Percentiles rank a stretch among this genome's conserved stretches.
Evolutionary conservation across 2,888 invertebrate species (phyloP).

Genomic region (Erebia aethiops): DNA sequence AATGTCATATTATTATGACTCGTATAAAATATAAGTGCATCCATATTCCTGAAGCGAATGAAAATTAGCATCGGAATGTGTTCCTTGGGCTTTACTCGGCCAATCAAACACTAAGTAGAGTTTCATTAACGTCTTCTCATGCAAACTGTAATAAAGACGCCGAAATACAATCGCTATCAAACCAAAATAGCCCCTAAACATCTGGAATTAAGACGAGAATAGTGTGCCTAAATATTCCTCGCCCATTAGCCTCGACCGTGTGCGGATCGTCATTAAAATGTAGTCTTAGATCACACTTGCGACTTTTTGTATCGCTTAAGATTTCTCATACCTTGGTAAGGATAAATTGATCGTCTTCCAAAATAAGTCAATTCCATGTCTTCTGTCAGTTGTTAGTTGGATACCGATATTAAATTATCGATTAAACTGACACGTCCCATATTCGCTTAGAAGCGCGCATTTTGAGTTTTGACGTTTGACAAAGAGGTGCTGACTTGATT

Average conservation of each 20-base stretch:
- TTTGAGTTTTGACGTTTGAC: no score
- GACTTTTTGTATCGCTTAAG: not conserved
- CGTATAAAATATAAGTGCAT: no score
- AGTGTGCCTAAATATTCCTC: not conserved
- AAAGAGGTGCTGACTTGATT: no score
- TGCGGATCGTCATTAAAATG: constrained; percentile 12
- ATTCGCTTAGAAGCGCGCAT: no score
- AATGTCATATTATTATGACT: no score
- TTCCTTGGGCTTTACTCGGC: not conserved
- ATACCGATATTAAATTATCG: no score
- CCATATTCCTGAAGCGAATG: not conserved
- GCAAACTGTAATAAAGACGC: not conserved
- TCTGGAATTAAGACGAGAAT: not conserved
- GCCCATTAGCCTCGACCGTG: constrained; percentile 17
- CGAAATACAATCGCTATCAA: not conserved
- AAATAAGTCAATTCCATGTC: no score
- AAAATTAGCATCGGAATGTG: not conserved
- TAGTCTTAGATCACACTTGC: not conserved
- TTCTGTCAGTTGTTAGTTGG: no score
- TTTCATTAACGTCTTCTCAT: constrained; percentile 17
- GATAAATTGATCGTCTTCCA: no score
- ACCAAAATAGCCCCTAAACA: not conserved
- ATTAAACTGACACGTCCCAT: no score
- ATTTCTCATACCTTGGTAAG: no score
- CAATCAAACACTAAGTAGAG: constrained; percentile 19